Base-by-base conservation (phyloP, 2,888 invertebrate species). In the Cantharis lateralis region DNA sequence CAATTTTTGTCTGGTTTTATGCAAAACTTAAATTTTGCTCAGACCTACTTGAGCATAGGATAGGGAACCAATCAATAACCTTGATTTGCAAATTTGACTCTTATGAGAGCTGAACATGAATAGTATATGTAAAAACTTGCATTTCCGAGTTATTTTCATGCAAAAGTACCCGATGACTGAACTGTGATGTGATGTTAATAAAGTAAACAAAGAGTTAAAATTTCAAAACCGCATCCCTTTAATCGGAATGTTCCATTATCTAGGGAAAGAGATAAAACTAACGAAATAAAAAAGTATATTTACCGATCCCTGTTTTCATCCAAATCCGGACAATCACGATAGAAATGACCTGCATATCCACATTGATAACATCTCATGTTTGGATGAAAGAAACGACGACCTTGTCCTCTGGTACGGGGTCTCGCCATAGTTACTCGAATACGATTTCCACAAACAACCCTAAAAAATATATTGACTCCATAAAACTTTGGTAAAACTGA, bases 351-450 rank as follows among this genome's bases (percentile, higher is more conserved):
- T 48, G 88, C 87, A 79, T 90, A 90, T 13, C 91, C 91, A 84
- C 91, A 91, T 82, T 91, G 90, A 83, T 91, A 91, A 84, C 91
- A 91, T 61, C 91, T 84, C 88, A 91, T 88, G 82, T 90, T 90
- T 68, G 90, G 90, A 82, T 91, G 91, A 85, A 90, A 91, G 76
- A 89, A 89, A 68, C 89, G 84, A 62, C 89, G 83, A 5, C 89
- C 89, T 13, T 88, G 87, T 15, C 89, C 90, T 69, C 89, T 83
- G 28, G 89, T 89, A 70, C 90, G 83, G 4, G 90, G 91, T 77
- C 91, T 86, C 13, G 91, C 91, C 83, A 89, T 88, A 0, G 90
- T 89, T 20, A 91, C 91, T 62, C 90, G 87, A 74, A 91, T 89
- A 70, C 90, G 87, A 72, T 88, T 87, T 62, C 91, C 90, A 78